Evolutionary conservation across 1,140 invertebrate genomes (phyloP).

Genomic region (Hycleus cichorii): DNA sequence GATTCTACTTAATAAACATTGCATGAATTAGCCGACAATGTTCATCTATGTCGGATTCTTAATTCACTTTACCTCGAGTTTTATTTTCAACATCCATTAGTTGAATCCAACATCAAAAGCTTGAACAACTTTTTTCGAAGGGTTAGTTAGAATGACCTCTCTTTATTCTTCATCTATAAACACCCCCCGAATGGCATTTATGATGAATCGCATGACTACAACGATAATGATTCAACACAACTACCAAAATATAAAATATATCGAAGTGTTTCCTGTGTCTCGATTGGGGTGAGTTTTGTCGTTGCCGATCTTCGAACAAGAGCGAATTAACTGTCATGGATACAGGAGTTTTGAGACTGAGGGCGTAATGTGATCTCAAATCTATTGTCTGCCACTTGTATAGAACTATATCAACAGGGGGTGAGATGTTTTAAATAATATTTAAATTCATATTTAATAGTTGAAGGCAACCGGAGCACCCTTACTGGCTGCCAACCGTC

Average conservation of each 20-base stretch:
- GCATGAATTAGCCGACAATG: no score
- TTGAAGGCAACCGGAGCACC: conserved; percentile 10
- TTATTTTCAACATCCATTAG: conserved; percentile 1
- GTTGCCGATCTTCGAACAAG: conserved; percentile 1
- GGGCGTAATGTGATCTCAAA: conserved; percentile 7
- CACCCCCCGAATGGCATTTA: conserved; percentile 11
- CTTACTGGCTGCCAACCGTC: conserved; percentile 4
- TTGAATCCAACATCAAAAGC: no score
- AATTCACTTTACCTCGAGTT: conserved; percentile 6
- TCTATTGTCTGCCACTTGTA: not conserved
- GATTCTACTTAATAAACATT: not conserved
- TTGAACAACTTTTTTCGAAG: not conserved
- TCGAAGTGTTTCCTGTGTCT: no score
- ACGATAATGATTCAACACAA: conserved; percentile 16
- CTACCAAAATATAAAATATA: conserved; percentile 11
- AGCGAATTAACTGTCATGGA: conserved; percentile 15
- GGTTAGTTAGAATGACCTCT: not conserved
- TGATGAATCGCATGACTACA: conserved; percentile 12
- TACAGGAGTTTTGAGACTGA: conserved; percentile 12
- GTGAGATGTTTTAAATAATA: conserved; percentile 5
- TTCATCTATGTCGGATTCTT: not conserved
- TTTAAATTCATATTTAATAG: conserved; percentile 19
- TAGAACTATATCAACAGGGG: not conserved
- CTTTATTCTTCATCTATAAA: conserved; percentile 10
- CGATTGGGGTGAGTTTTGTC: no score